Evolutionary conservation across 2,113 vertebrate genomes (phyloP).

Genomic region (Talpa occidentalis): DNA sequence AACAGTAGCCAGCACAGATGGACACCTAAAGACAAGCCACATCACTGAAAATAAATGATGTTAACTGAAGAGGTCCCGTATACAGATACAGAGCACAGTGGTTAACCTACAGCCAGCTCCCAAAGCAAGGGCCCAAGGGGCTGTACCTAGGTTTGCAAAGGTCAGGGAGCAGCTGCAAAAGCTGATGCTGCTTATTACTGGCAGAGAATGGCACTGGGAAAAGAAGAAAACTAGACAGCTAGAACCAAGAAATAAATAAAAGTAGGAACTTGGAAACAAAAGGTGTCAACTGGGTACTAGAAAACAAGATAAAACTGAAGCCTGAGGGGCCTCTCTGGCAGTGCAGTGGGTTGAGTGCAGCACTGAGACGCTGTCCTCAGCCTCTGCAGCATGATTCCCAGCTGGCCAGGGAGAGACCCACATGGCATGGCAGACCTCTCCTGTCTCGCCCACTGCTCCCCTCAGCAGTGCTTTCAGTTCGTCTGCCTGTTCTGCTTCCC

Average conservation of each 20-base stretch:
- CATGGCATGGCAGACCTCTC: too few relatives aligned
- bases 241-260: neutral
- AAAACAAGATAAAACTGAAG: neutral
- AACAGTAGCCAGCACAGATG: accelerated
- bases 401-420: too few relatives aligned
- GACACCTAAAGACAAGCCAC: too few relatives aligned
- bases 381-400: too few relatives aligned
- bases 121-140: neutral
- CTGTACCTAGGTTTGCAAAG: neutral
- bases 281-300: neutral
- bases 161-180: neutral
- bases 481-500: too few relatives aligned
- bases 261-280: constrained; percentile 19
- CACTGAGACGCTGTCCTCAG: too few relatives aligned
- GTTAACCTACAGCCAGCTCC: neutral
- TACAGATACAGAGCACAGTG: neutral
- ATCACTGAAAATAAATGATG: neutral
- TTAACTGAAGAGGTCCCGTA: neutral
- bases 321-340: too few relatives aligned
- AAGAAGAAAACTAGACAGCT: constrained; percentile 17
- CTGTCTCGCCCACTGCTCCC: too few relatives aligned
- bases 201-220: neutral
- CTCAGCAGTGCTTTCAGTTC: too few relatives aligned
- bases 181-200: neutral
- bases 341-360: too few relatives aligned